Base-by-base conservation (phyloP, 1,140 invertebrate genomes). In the Lineus longissimus region DNA sequence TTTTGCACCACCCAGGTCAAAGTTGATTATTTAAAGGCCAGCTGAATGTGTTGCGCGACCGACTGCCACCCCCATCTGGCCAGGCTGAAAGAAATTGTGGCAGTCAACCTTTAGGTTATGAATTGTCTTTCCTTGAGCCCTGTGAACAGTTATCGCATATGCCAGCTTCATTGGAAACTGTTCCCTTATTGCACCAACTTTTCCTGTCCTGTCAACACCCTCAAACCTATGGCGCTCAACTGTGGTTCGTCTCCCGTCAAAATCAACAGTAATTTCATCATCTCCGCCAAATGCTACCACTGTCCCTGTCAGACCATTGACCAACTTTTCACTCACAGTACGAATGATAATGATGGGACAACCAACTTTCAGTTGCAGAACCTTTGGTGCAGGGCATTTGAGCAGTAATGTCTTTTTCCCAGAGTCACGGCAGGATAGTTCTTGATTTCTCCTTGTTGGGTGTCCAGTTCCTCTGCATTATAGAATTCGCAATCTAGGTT, bases 41-140 rank as follows among this genome's bases (percentile, higher is more conserved):
- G 33, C 4, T 36, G 33, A 36, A 36, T 15, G 15, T 15, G 6
- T 36, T 4, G 33, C 63, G 2, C 62, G 40, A 2, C 66, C 59
- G 11, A 64, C 56, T 27, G 66, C 66, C 4, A 68, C 66, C n/a
- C 59, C 66, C n/a, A 68, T 30, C 59, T 67, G 66, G 2, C 66
- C 66, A 2, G 59, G 58, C 19, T 67, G 54, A 27, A 31, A 41
- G 54, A 59, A 63, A 30, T 63, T 31, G 30, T 67, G n/a, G 43
- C 65, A 67, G 29, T 63, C 51, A 17, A 67, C 47, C 19, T 57
- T 40, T 13, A 63, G n/a, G 47, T 51, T 43, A n/a, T 62, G 23
- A 13, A 66, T 27, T 27, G 30, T 67, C 66, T 63, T 63, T 19
- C 66, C 62, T 51, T 64, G 66, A 13, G 63, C 19, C 30, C 63